Conservation (phyloP, 2,113 vertebrate genomes). For the Pampusana beccarii region DNA sequence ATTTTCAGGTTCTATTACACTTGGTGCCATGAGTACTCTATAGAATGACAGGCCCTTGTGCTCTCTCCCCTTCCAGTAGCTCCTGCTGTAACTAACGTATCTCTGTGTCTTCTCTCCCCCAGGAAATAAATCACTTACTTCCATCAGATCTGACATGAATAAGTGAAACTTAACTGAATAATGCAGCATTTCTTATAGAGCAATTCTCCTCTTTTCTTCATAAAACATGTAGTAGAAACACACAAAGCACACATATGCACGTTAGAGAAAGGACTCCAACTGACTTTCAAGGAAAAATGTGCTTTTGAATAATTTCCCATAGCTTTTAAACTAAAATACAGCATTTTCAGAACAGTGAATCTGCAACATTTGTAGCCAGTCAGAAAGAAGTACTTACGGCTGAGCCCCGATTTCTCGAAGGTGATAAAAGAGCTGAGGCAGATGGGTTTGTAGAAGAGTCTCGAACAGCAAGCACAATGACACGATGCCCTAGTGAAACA, state of each 20-base stretch:
- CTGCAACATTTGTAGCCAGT: background rate
- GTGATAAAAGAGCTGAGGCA: conserved; percentile 97
- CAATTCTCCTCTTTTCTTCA: background rate
- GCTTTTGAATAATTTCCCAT: background rate
- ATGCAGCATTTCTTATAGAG: background rate
- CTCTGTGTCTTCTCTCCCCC: background rate
- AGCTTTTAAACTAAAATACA: background rate
- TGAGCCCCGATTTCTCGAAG: conserved; percentile 95
- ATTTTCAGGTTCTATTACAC: background rate
- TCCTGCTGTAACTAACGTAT: background rate
- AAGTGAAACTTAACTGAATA: background rate
- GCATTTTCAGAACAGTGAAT: background rate
- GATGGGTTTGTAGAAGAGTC: conserved; percentile 91
- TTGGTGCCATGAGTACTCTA: background rate
- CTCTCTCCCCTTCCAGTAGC: background rate
- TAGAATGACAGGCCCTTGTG: background rate
- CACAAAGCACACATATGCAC: background rate
- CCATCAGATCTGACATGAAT: background rate
- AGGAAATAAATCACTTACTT: background rate
- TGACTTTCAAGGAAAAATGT: background rate
- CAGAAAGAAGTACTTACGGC: conserved; percentile 85
- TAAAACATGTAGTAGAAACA: background rate
- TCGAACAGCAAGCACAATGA: conserved; percentile 96
- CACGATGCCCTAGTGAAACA: conserved; percentile 87
- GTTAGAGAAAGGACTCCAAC: background rate